These are phyloP conservation scores for Pemphredon lugubris DNA, from an alignment of 2,888 invertebrate genomes.

Conservation along the genomic window DNA sequence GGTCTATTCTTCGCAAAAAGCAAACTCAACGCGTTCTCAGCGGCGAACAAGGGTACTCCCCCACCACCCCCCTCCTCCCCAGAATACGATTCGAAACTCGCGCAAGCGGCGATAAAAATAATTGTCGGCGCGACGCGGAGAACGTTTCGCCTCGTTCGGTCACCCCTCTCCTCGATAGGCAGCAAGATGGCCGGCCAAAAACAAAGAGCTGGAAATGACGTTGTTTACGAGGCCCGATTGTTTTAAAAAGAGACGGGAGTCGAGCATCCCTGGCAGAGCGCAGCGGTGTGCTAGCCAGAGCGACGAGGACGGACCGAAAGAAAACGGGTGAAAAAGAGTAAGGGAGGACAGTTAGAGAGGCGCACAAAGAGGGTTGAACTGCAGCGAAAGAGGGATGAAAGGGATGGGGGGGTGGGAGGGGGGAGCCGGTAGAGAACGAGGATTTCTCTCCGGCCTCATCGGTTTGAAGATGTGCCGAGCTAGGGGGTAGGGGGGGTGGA, in stretches of 20 bases:
- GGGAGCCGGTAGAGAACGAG: conserved; percentile 24
- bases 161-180: conserved; percentile 26
- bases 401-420: neutral
- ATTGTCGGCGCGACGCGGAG: conserved; percentile 19
- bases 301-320: conserved; percentile 39
- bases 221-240: conserved; percentile 74
- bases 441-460: conserved; percentile 33
- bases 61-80: too few species aligned
- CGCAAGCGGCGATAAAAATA: conserved; percentile 46
- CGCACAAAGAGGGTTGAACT: conserved; percentile 36
- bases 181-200: conserved; percentile 63
- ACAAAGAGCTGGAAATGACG: conserved; percentile 72
- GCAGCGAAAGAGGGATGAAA: conserved; percentile 28
- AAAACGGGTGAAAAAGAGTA: neutral
- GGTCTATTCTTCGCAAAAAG: too few species aligned
- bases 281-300: conserved; percentile 23
- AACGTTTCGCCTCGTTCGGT: conserved; percentile 27
- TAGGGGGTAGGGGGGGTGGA: neutral
- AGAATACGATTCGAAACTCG: neutral
- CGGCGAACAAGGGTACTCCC: too few species aligned
- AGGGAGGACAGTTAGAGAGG: conserved; percentile 2
- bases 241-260: conserved; percentile 68
- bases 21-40: too few species aligned
- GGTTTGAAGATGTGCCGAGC: conserved; percentile 36
- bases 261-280: conserved; percentile 52